Evolutionary conservation across 2,113 vertebrate genomes (phyloP).

Genomic region (human): GRCh38 chr2:203175001-203175500

Average conservation of each 20-base stretch:
- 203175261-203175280: constrained; percentile 98
- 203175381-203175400: background rate
- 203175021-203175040: background rate
- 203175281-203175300: constrained; percentile 89
- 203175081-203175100: background rate
- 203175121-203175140: background rate
- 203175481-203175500: background rate
- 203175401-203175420: constrained; percentile 33
- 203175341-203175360: background rate
- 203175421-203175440: constrained; percentile 5
- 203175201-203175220: constrained; percentile 98
- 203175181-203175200: constrained; percentile 98
- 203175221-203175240: constrained; percentile 98
- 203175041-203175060: background rate
- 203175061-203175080: background rate
- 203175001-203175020: background rate
- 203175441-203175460: background rate
- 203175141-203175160: constrained; percentile 95
- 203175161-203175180: constrained; percentile 96
- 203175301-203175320: constrained; percentile 11
- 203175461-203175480: constrained; percentile 35
- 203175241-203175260: constrained; percentile 96
- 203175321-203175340: background rate
- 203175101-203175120: constrained; percentile 20
- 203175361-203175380: background rate